These are phyloP conservation scores for Rotaria macrura DNA, from an alignment of 2,888 invertebrate species.

Conservation along the genomic window DNA sequence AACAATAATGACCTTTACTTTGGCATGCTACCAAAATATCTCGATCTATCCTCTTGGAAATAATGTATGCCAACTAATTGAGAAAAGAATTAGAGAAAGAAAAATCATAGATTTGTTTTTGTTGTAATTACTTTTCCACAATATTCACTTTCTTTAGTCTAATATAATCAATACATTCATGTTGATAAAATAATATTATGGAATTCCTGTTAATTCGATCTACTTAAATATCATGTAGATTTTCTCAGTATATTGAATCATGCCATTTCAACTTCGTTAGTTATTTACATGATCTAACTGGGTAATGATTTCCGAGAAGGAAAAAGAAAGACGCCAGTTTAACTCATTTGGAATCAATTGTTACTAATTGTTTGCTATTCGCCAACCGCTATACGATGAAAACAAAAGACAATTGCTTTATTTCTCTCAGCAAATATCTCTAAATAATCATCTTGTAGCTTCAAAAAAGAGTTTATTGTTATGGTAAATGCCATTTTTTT, in stretches of 20 bases:
- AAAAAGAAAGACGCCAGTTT: no score
- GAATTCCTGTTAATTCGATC: no score
- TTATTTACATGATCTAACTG: no score
- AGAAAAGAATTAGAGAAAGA: neutral
- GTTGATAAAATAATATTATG: neutral
- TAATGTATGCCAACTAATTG: neutral
- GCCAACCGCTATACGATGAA: neutral
- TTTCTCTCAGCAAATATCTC: neutral
- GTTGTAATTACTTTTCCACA: neutral
- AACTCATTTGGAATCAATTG: no score
- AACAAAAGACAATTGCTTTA: neutral
- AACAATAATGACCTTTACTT: neutral
- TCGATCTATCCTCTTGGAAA: neutral
- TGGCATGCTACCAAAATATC: neutral
- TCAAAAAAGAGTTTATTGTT: neutral
- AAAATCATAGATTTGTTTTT: neutral
- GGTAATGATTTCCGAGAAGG: no score
- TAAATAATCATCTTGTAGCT: neutral
- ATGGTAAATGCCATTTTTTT: neutral
- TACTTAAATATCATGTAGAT: no score
- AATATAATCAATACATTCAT: neutral
- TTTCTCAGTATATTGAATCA: no score
- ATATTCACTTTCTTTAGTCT: neutral
- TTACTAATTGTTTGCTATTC: no score
- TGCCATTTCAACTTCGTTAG: no score